Conservation (phyloP, 1,140 invertebrate genomes). For the Parapsyche elsis region DNA sequence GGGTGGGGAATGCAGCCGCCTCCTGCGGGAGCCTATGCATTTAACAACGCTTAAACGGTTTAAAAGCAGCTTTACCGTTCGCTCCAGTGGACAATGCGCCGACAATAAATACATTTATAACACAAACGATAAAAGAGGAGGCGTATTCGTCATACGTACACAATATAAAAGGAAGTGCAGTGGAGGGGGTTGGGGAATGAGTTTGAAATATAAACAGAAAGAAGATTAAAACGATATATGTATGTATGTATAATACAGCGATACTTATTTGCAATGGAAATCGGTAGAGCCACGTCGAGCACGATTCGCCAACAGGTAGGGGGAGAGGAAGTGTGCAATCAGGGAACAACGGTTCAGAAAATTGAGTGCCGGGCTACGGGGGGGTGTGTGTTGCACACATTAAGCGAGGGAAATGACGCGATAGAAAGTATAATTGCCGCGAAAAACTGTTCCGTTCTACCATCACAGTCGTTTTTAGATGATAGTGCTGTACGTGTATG, state of each 20-base stretch:
- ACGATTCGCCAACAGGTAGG: neutral
- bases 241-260: neutral
- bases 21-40: no score
- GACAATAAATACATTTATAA: no score
- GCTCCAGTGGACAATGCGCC: no score
- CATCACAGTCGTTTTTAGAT: neutral
- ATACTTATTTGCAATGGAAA: slow-evolving; percentile 1
- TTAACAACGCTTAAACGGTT: no score
- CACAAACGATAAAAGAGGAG: no score
- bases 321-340: slow-evolving; percentile 37
- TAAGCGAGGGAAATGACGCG: slow-evolving; percentile 50
- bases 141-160: no score
- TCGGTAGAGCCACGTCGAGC: neutral
- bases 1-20: no score
- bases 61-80: neutral
- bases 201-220: neutral
- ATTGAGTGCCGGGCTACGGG: slow-evolving; percentile 39
- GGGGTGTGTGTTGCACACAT: slow-evolving; percentile 40
- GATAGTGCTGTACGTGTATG: no score
- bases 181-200: neutral
- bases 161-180: no score
- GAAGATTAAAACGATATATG: neutral
- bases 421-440: slow-evolving; percentile 50
- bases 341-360: slow-evolving; percentile 51
- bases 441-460: slow-evolving; percentile 38